Evolutionary conservation across 1,140 invertebrate species (phyloP).

Genomic region (Papilio aristodemus): DNA sequence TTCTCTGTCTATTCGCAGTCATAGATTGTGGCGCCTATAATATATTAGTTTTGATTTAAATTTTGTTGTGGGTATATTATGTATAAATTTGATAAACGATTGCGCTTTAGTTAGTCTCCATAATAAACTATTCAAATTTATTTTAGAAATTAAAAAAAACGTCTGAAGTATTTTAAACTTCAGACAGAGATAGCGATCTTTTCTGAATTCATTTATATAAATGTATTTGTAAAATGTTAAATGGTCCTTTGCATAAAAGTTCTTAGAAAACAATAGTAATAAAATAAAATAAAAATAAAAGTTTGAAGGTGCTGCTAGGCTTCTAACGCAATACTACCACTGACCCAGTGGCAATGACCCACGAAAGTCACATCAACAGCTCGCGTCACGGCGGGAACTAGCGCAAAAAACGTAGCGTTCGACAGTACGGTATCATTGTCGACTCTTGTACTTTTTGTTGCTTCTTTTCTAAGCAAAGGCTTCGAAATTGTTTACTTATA

Average conservation of each 20-base stretch:
- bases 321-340: neutral
- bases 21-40: neutral
- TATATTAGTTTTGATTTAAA: constrained; percentile 7
- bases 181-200: too few relatives aligned
- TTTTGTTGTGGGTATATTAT: neutral
- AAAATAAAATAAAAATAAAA: neutral
- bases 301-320: neutral
- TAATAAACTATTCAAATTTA: neutral
- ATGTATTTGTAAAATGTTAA: too few relatives aligned
- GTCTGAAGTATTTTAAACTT: neutral
- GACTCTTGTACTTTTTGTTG: neutral
- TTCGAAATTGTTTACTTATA: neutral
- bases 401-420: neutral
- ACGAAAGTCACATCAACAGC: constrained; percentile 8
- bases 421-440: neutral
- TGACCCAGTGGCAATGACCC: constrained; percentile 19
- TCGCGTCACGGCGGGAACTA: neutral
- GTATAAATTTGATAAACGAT: constrained; percentile 1
- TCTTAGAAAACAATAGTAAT: neutral
- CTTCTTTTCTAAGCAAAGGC: neutral
- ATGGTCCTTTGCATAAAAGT: too few relatives aligned
- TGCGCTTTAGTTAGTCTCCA: neutral
- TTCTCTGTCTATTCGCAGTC: neutral
- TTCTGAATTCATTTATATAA: too few relatives aligned
- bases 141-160: constrained; percentile 6